Conservation (phyloP, 1,140 invertebrate genomes). For the Hydropsyche tenuis region DNA sequence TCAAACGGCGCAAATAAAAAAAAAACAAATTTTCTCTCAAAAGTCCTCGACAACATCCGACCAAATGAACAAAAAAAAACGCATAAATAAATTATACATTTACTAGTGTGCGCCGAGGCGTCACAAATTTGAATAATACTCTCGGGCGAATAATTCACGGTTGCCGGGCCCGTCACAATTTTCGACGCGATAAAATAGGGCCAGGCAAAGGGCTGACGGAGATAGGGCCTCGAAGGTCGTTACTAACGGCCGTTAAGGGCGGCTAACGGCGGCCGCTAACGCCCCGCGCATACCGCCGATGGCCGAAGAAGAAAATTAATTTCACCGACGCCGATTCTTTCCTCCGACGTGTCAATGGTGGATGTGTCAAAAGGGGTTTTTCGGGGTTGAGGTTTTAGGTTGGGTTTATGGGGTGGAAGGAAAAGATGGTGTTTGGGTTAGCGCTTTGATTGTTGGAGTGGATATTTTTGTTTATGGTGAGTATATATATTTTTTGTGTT, state of each 20-base stretch:
- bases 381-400: too few species aligned
- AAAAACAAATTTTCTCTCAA: too few species aligned
- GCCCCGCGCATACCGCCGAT: too few species aligned
- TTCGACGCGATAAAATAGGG: constrained; percentile 12
- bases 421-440: too few species aligned
- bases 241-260: constrained; percentile 25
- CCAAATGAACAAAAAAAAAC: background rate
- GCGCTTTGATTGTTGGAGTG: too few species aligned
- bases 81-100: background rate
- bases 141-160: constrained; percentile 24
- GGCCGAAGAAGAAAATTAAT: background rate
- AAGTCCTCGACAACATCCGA: background rate
- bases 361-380: too few species aligned
- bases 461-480: background rate
- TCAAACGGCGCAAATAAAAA: too few species aligned
- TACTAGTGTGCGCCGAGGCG: background rate
- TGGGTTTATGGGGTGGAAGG: too few species aligned
- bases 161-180: constrained; percentile 25
- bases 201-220: background rate
- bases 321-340: background rate
- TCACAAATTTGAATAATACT: constrained; percentile 23
- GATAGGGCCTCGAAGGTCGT: constrained; percentile 6
- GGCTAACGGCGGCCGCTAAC: constrained; percentile 19
- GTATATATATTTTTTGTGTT: background rate
- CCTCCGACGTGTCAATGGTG: too few species aligned